Conservation (phyloP, 1,140 invertebrate genomes). For the Diploscapter pachys region DNA sequence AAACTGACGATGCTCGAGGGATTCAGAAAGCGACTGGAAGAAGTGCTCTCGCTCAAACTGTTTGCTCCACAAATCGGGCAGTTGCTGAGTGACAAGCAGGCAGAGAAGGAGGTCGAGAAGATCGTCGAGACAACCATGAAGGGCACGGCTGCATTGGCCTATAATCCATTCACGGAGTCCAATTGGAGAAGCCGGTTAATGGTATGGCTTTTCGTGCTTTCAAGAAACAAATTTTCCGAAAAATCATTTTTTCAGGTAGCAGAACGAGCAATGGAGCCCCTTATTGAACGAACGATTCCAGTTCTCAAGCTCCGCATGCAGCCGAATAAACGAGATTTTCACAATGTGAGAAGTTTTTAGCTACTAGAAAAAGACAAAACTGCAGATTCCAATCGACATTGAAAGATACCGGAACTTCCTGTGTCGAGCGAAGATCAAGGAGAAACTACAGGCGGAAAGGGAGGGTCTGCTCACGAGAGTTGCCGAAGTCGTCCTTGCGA, state of each 20-base stretch:
- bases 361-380: conserved; percentile 22
- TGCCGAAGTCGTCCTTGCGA: too few relatives aligned
- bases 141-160: conserved; percentile 74
- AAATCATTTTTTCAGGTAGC: conserved; percentile 63
- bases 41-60: conserved; percentile 72
- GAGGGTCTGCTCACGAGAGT: conserved; percentile 16
- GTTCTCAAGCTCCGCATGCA: conserved; percentile 78
- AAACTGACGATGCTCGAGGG: conserved; percentile 59
- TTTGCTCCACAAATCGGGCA: conserved; percentile 74
- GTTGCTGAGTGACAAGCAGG: conserved; percentile 71
- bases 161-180: conserved; percentile 71
- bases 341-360: conserved; percentile 63
- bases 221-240: too few relatives aligned
- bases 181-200: conserved; percentile 19
- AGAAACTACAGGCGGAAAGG: conserved; percentile 72
- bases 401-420: conserved; percentile 73
- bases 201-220: too few relatives aligned
- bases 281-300: conserved; percentile 76
- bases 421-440: conserved; percentile 68
- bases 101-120: conserved; percentile 68
- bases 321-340: conserved; percentile 70
- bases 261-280: conserved; percentile 73
- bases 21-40: conserved; percentile 27
- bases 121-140: conserved; percentile 69
- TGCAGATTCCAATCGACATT: conserved; percentile 70